Conservation (phyloP, 2,113 vertebrate genomes). For the Tragulus kanchil region DNA sequence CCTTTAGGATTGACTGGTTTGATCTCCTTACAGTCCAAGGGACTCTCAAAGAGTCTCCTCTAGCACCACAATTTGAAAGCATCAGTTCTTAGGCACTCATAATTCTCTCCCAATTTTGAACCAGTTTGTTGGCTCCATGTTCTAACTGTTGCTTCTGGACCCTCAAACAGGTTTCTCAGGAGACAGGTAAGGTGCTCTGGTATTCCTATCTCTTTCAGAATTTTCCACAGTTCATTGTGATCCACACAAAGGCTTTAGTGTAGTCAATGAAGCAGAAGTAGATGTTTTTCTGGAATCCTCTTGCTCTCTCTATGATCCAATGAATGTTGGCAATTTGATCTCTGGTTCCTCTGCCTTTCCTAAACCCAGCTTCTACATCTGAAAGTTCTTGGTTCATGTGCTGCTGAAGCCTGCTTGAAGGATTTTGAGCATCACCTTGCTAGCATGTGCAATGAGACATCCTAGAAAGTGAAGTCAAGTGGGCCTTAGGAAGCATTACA, state of each 20-base stretch:
- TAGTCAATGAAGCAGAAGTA: neutral
- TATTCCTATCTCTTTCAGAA: neutral
- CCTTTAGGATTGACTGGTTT: neutral
- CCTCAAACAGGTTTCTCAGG: neutral
- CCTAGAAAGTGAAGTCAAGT: neutral
- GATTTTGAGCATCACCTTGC: neutral
- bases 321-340: neutral
- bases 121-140: neutral
- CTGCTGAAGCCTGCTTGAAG: neutral
- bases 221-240: neutral
- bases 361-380: neutral
- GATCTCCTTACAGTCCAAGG: neutral
- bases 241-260: neutral
- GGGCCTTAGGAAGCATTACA: neutral
- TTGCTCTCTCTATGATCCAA: neutral
- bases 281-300: neutral
- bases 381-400: neutral
- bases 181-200: neutral
- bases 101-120: neutral
- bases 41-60: neutral
- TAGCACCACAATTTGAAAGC: neutral
- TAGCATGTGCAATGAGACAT: neutral
- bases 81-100: neutral
- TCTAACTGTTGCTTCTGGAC: neutral
- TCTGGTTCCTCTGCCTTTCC: neutral